A percentile compares a stretch with the other conserved stretches of the same genome.
phyloP scores from a whole-genome alignment of 2,888 invertebrate species.

The Macrophya annulata region DNA sequence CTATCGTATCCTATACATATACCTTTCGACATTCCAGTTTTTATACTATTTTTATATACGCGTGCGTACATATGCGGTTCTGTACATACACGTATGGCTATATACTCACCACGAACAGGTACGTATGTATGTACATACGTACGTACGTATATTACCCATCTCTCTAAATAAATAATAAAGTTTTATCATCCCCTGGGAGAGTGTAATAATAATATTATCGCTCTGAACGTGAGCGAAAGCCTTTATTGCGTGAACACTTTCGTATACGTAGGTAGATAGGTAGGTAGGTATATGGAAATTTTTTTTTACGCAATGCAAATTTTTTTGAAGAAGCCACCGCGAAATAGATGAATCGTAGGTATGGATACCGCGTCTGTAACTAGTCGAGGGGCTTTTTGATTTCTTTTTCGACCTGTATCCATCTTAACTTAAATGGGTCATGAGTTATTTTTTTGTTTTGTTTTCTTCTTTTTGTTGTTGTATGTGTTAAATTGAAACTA shows the following conservation, averaged over 20 bases:
- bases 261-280: no score
- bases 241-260: neutral
- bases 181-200: slow-evolving; percentile 8
- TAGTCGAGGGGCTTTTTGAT: neutral
- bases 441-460: neutral
- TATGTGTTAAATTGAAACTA: neutral
- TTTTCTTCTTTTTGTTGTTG: neutral
- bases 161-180: slow-evolving; percentile 23
- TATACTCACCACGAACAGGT: neutral
- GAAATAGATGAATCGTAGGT: neutral
- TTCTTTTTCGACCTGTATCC: neutral
- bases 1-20: neutral
- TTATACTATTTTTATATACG: neutral
- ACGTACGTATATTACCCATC: neutral
- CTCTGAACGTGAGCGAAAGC: neutral
- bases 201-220: neutral
- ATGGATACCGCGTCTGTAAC: neutral
- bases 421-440: neutral
- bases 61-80: slow-evolving; percentile 4
- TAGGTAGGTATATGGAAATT: neutral
- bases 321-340: neutral
- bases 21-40: neutral
- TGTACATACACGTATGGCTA: no score
- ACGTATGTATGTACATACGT: neutral
- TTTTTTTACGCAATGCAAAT: neutral